phyloP scores from a whole-genome alignment of 2,113 vertebrate genomes.

The Lonchura striata region DNA sequence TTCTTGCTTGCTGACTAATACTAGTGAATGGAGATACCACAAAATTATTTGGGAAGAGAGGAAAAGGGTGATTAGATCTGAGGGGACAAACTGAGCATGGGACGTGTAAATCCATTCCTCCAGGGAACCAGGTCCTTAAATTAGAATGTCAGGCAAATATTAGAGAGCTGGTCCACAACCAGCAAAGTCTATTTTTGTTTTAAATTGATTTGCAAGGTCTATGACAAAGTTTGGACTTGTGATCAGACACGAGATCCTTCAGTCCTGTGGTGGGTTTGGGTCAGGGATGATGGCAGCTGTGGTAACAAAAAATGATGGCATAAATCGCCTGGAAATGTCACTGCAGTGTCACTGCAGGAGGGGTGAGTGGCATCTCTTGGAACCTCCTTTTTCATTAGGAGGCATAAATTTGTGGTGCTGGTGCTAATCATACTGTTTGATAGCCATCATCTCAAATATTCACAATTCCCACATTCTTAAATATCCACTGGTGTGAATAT shows the following conservation, averaged over 20 bases:
- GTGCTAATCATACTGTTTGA: neutral
- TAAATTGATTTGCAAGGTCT: neutral
- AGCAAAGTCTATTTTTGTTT: neutral
- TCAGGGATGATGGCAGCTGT: neutral
- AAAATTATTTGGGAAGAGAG: neutral
- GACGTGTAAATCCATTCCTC: neutral
- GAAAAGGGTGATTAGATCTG: neutral
- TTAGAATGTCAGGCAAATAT: neutral
- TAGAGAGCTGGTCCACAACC: neutral
- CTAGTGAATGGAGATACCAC: neutral
- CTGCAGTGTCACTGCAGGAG: neutral
- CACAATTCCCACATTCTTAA: neutral
- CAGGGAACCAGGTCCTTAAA: neutral
- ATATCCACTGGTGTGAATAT: neutral
- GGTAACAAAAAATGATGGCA: neutral
- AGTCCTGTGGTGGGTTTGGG: neutral
- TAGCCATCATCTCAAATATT: neutral
- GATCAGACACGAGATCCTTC: neutral
- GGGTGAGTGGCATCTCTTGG: neutral
- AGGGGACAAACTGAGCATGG: neutral
- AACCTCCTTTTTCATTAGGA: neutral
- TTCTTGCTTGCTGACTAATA: neutral
- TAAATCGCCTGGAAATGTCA: neutral
- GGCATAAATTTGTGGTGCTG: neutral
- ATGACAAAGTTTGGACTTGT: neutral